phyloP scores from a whole-genome alignment of 2,797 vertebrate genomes.

The Salarias fasciatus region DNA sequence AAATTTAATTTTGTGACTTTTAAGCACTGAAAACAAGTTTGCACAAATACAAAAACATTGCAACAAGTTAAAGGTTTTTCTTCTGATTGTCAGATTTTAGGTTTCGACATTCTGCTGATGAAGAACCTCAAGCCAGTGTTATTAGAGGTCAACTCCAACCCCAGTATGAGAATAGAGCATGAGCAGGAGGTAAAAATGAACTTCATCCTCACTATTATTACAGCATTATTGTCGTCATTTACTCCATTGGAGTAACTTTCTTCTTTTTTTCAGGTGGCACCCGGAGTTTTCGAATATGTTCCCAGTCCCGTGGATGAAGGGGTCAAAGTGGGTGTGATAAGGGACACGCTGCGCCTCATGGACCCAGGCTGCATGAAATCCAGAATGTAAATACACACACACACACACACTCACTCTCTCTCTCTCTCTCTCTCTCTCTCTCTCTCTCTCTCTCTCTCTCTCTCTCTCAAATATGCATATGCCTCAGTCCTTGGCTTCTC shows the following conservation, averaged over 20 bases:
- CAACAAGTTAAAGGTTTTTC: too few relatives aligned
- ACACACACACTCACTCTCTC: slow-evolving; percentile 5
- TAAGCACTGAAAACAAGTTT: too few relatives aligned
- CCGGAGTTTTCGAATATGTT: slow-evolving; percentile 92
- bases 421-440: too few relatives aligned
- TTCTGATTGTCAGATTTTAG: slow-evolving; percentile 90
- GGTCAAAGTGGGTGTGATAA: slow-evolving; percentile 95
- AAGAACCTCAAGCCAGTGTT: slow-evolving; percentile 95
- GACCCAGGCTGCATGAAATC: slow-evolving; percentile 87
- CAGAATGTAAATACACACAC: slow-evolving; percentile 77
- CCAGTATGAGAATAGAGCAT: slow-evolving; percentile 98
- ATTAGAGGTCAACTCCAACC: slow-evolving; percentile 97
- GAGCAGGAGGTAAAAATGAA: slow-evolving; percentile 88
- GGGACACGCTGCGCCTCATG: slow-evolving; percentile 94
- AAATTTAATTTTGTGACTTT: too few relatives aligned
- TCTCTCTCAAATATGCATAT: background rate
- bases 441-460: too few relatives aligned
- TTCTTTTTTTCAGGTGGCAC: slow-evolving; percentile 84
- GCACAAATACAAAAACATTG: too few relatives aligned
- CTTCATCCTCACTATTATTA: too few relatives aligned
- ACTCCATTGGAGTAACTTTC: too few relatives aligned
- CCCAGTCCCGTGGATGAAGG: slow-evolving; percentile 96
- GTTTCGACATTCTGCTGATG: slow-evolving; percentile 98
- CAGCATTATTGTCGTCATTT: too few relatives aligned
- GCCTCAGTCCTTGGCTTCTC: slow-evolving; percentile 4